Evolutionary conservation across 2,797 vertebrate genomes (phyloP), one percentile per base, ranked within the genome.

Genomic region (Ficedula albicollis): DNA sequence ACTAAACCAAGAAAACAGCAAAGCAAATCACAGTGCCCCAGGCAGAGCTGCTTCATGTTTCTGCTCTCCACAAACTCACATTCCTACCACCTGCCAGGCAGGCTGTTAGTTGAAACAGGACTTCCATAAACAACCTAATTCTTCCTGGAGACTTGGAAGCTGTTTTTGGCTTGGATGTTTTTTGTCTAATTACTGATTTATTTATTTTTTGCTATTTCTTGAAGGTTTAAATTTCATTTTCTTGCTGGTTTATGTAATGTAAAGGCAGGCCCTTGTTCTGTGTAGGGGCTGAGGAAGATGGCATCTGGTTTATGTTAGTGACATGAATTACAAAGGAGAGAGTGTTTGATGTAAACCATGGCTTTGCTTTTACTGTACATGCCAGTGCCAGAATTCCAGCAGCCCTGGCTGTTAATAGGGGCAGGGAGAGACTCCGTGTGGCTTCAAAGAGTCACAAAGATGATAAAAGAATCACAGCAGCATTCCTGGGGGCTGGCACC

Each of bases 1-100:
- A 94, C 89, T 66, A 32, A 86, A 69, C 46, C 63, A 79, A 88
- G 85, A 84, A 91, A 94, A 84, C 63, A 87, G 91, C 84, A 75
- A 84, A 79, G 90, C 91, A 77, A 78, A 92, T 95, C 91, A n/a
- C 51, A 27, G 88, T 90, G 96, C 96, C 94, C 77, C 93, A 88
- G 95, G 96, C 96, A 89, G 93, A 89, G 91, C 83, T 0, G 79
- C 92, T 69, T 91, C 79, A 11, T 92, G 93, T 96, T 95, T 94
- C 96, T 96, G 85, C 95, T 94, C 70, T 96, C 94, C 52, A 38
- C 87, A 91, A 93, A 74, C 83, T 93, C 93, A 25, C 93, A 95
- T 96, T 96, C 94, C 96, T 96, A 95, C 96, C 94, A 96, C 96
- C 96, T 97, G 95, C 96, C 94, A 96, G 93, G 96, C 94, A 93